phyloP scores from a whole-genome alignment of 2,888 invertebrate species.

The Drosophila glabriapex region DNA sequence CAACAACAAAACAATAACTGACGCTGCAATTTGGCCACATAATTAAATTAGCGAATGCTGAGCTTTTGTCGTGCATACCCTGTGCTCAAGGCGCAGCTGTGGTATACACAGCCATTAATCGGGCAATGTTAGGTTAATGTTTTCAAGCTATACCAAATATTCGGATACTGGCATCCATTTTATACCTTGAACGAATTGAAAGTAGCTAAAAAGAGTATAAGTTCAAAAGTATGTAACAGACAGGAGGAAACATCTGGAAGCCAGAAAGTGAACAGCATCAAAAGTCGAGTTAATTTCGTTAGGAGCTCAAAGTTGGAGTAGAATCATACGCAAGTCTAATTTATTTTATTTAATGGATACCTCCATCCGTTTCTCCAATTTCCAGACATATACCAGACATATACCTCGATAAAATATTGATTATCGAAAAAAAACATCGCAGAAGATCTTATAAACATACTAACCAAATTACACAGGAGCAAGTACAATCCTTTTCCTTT shows the following conservation, averaged over 20 bases:
- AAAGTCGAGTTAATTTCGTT: background rate
- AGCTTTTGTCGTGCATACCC: conserved; percentile 49
- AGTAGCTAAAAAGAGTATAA: background rate
- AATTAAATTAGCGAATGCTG: conserved; percentile 70
- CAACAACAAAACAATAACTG: conserved; percentile 30
- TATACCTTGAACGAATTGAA: background rate
- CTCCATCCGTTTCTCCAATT: background rate
- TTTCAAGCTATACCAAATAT: background rate
- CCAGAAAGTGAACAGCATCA: background rate
- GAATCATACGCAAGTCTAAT: background rate
- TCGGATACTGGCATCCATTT: background rate
- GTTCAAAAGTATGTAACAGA: background rate
- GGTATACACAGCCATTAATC: background rate
- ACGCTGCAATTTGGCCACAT: conserved; percentile 59
- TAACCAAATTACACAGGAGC: background rate
- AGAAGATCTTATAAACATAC: background rate
- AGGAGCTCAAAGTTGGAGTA: background rate
- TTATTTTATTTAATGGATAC: background rate
- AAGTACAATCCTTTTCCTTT: background rate
- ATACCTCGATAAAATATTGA: background rate
- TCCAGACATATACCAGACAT: background rate
- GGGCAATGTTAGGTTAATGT: background rate
- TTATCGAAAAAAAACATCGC: background rate
- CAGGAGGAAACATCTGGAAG: background rate
- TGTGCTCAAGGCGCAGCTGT: background rate